Conservation (phyloP, 2,113 vertebrate species). For the Merops nubicus region DNA sequence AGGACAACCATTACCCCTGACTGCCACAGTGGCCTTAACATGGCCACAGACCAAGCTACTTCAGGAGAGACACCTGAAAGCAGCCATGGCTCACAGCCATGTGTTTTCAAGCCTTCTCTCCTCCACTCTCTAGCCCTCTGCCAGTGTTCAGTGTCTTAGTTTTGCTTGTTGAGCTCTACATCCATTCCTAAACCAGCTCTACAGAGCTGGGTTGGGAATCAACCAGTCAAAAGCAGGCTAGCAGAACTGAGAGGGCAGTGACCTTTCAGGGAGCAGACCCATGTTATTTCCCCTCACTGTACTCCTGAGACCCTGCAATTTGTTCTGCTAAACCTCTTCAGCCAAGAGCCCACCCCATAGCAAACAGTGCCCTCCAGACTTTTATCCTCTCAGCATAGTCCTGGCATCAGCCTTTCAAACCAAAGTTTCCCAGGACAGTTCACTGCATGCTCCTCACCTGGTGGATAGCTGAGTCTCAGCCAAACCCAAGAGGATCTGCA, state of each 20-base stretch:
- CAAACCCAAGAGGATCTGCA: background rate
- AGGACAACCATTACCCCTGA: background rate
- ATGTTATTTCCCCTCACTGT: background rate
- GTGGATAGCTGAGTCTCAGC: background rate
- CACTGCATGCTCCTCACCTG: background rate
- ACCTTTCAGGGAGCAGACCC: background rate
- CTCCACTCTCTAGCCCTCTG: background rate
- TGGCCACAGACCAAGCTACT: background rate
- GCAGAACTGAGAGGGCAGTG: background rate
- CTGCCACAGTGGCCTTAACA: background rate
- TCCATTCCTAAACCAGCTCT: background rate
- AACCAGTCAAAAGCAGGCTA: background rate
- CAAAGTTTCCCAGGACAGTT: background rate
- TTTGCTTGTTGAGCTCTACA: background rate
- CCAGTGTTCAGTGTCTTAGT: background rate
- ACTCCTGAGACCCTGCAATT: background rate
- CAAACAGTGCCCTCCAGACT: background rate
- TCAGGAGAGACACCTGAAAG: background rate
- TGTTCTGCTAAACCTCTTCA: background rate
- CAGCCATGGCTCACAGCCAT: background rate
- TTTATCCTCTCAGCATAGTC: background rate
- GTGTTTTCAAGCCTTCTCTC: background rate
- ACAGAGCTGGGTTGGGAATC: background rate
- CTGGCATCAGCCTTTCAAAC: background rate
- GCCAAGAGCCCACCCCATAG: background rate